A percentile compares a stretch with the other conserved stretches of the same genome.
Evolutionary conservation across 2,113 vertebrate genomes (phyloP).

Genomic region (Lampris incognitus): DNA sequence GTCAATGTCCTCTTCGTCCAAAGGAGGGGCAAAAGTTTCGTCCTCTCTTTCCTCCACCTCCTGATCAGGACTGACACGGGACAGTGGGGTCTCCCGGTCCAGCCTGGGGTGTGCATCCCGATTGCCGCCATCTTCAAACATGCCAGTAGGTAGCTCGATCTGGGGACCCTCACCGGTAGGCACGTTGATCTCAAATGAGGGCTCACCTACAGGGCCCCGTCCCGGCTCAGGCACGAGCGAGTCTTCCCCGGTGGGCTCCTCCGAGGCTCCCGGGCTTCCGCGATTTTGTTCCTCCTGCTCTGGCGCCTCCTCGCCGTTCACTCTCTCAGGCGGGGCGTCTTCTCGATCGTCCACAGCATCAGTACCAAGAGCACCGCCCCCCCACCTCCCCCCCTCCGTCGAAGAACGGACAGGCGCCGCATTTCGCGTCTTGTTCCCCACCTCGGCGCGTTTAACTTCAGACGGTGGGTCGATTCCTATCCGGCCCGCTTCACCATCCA

Average conservation of each 20-base stretch:
- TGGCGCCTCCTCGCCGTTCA: not conserved
- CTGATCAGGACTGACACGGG: not conserved
- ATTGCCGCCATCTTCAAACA: constrained; percentile 1
- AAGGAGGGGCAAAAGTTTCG: not conserved
- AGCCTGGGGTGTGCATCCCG: not conserved
- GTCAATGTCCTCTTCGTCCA: not conserved
- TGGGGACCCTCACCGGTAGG: constrained; percentile 1
- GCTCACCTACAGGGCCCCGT: not conserved
- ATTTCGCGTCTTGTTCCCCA: not conserved
- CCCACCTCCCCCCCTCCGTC: not conserved
- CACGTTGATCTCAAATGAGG: not conserved
- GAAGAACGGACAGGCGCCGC: not conserved
- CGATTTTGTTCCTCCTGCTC: constrained; percentile 1
- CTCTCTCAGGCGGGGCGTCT: not conserved
- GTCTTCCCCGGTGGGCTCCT: constrained; percentile 2
- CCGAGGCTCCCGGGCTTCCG: not conserved
- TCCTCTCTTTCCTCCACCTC: not conserved
- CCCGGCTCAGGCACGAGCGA: constrained; percentile 11
- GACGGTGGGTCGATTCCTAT: not conserved
- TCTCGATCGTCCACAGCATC: constrained; percentile 9
- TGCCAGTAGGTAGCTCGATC: constrained; percentile 7
- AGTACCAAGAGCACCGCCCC: not conserved
- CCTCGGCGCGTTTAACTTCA: constrained; percentile 4
- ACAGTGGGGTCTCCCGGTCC: constrained; percentile 27
- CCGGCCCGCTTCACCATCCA: constrained; percentile 31